Evolutionary conservation across 2,797 vertebrate genomes (phyloP).

Genomic region (Varecia variegata): DNA sequence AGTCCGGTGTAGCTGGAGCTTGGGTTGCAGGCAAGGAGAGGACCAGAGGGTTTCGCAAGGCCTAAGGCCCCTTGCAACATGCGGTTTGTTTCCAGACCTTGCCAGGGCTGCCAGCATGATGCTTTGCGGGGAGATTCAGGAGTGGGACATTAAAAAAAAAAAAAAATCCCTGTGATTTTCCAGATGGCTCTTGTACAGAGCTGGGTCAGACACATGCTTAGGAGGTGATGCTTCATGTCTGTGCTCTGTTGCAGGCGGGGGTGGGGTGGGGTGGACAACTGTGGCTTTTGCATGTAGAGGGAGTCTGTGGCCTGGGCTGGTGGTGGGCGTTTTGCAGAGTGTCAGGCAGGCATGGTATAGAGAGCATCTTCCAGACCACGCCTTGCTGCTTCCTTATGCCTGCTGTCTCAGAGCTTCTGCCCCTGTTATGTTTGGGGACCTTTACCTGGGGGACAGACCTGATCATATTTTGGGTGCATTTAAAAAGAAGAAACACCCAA

Average conservation of each 20-base stretch:
- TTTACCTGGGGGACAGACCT: neutral
- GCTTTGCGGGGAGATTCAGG: neutral
- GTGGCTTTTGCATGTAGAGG: too few relatives aligned
- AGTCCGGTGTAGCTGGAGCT: conserved; percentile 12
- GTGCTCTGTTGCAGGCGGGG: neutral
- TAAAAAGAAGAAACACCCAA: neutral
- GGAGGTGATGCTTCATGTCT: neutral
- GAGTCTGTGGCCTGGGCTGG: neutral
- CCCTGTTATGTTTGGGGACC: neutral
- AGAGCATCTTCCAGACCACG: neutral
- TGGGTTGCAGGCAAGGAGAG: neutral
- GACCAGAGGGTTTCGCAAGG: neutral
- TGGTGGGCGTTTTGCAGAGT: neutral
- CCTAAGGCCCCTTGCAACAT: neutral
- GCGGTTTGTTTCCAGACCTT: neutral
- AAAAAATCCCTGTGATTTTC: conserved; percentile 23
- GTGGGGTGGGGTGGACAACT: neutral
- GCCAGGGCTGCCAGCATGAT: rapidly evolving
- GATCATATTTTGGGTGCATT: neutral
- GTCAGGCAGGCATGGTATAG: neutral
- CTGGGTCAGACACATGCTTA: neutral
- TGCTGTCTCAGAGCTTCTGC: neutral
- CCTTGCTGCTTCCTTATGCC: neutral
- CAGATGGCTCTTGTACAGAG: neutral
- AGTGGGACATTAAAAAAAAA: neutral